Evolutionary conservation across 2,797 vertebrate genomes (phyloP).

Genomic region (Ctenopoma multispine): DNA sequence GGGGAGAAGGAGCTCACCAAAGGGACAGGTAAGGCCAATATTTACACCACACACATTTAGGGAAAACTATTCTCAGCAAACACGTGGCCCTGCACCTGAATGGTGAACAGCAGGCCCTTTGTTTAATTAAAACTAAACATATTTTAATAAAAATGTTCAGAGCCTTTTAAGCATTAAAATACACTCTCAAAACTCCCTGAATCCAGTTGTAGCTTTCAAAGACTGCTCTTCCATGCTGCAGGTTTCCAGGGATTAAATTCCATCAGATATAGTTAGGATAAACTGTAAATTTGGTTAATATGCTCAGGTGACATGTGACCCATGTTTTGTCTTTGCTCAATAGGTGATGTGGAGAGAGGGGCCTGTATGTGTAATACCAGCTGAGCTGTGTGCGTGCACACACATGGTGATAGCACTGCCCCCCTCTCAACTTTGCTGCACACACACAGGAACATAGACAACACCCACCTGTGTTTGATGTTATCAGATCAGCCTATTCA

Average conservation of each 20-base stretch:
- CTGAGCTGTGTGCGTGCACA: slow-evolving; percentile 57
- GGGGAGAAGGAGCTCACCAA: slow-evolving; percentile 95
- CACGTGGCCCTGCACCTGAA: slow-evolving; percentile 53
- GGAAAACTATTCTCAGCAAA: slow-evolving; percentile 47
- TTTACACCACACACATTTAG: slow-evolving; percentile 68
- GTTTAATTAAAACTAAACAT: slow-evolving; percentile 54
- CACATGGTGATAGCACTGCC: slow-evolving; percentile 54
- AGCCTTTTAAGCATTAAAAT: slow-evolving; percentile 40
- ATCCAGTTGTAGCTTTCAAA: slow-evolving; percentile 45
- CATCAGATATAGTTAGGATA: slow-evolving; percentile 44
- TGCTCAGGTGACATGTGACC: slow-evolving; percentile 73
- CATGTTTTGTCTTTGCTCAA: slow-evolving; percentile 70
- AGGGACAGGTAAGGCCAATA: slow-evolving; percentile 91
- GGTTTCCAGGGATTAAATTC: slow-evolving; percentile 59
- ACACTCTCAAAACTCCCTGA: slow-evolving; percentile 52
- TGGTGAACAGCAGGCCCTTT: slow-evolving; percentile 54
- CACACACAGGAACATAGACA: slow-evolving; percentile 51
- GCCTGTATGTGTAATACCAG: slow-evolving; percentile 64
- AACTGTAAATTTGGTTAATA: slow-evolving; percentile 65
- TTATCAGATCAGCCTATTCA: slow-evolving; percentile 56
- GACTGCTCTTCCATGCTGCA: slow-evolving; percentile 43
- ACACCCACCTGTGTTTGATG: slow-evolving; percentile 62
- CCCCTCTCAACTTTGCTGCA: slow-evolving; percentile 42
- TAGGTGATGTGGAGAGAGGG: slow-evolving; percentile 56
- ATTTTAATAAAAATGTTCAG: slow-evolving; percentile 61